Base-by-base conservation (phyloP, 1,140 invertebrate genomes). In the Dryas iulia region DNA sequence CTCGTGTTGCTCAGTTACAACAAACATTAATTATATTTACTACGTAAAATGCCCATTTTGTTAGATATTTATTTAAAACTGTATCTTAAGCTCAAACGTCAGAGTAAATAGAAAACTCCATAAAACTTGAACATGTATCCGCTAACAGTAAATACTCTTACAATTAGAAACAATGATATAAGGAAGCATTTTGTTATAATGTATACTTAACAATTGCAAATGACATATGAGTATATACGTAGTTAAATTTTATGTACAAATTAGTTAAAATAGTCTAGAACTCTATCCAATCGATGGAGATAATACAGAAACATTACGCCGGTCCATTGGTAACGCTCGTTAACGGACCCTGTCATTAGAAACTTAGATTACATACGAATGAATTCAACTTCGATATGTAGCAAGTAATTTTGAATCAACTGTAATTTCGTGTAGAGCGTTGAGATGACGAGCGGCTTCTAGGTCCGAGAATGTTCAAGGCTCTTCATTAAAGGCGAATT, bases 401-500 rank as follows among this genome's bases (percentile, higher is more conserved):
- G 70, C 21, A 47, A 83, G 77, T 79, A 87, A 87, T 86, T 86
- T 82, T 69, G 69, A 71, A 66, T 65, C 69, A 64, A 79, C 72
- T 83, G 71, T 89, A 87, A 89, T 89, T 86, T 82, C 68, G 74
- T 79, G 33, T 52, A 78, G 78, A 74, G 76, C 78, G 81, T 81
- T 79, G 84, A 89, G 87, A 89, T 87, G 88, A 89, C 83, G 82
- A 80, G 81, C 84, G 77, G 72, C 69, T 60, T 74, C 67, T 64
- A 73, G 71, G 81, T 79, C 81, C 83, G 81, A 86, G 82, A 77
- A 79, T 26, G 47, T 54, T 56, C 26, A 24, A 53, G 33, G 74
- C 86, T 89, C 85, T 91, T 91, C 87, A 90, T 91, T 89, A 90
- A 80, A 80, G 72, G 69, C 60, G 71, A 76, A 78, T 77, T 65